Evolutionary conservation across 2,888 invertebrate genomes (phyloP).

Genomic region (Molanna angustata): DNA sequence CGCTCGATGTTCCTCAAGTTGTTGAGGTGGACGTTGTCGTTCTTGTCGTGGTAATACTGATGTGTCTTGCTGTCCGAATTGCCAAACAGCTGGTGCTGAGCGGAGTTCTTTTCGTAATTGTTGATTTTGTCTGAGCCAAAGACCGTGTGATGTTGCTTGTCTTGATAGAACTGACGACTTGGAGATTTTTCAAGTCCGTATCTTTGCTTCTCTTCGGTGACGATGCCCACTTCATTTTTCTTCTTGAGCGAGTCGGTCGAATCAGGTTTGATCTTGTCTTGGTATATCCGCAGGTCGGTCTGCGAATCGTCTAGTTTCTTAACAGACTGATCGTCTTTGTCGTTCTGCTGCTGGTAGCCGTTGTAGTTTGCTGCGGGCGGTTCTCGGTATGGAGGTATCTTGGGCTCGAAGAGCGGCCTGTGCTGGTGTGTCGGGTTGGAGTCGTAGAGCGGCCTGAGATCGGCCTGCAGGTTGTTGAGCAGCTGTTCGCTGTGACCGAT

Average conservation of each 20-base stretch:
- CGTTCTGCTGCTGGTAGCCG: background rate
- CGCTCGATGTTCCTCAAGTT: slow-evolving; percentile 22
- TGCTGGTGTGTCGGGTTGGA: slow-evolving; percentile 3
- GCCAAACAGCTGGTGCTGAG: slow-evolving; percentile 15
- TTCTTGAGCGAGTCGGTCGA: slow-evolving; percentile 6
- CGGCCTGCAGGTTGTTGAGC: slow-evolving; percentile 23
- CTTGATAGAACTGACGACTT: slow-evolving; percentile 19
- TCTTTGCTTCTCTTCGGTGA: background rate
- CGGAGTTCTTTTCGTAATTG: slow-evolving; percentile 1
- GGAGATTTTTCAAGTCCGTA: slow-evolving; percentile 26
- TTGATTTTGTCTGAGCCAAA: slow-evolving; percentile 17
- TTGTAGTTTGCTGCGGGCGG: slow-evolving; percentile 16
- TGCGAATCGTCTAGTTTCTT: slow-evolving; percentile 2
- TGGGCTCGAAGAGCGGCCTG: slow-evolving; percentile 9
- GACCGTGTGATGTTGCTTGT: slow-evolving; percentile 15
- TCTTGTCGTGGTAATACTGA: slow-evolving; percentile 27
- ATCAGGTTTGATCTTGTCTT: background rate
- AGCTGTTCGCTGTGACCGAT: slow-evolving; percentile 24
- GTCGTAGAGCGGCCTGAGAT: slow-evolving; percentile 17
- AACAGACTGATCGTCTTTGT: slow-evolving; percentile 3
- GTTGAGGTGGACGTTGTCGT: slow-evolving; percentile 23
- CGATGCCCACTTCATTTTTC: background rate
- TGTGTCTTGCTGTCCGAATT: slow-evolving; percentile 12
- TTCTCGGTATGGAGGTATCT: slow-evolving; percentile 17
- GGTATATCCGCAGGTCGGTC: slow-evolving; percentile 1